These are phyloP conservation scores for Geophilus truncorum DNA, from an alignment of 2,888 invertebrate species.

Conservation along the genomic window DNA sequence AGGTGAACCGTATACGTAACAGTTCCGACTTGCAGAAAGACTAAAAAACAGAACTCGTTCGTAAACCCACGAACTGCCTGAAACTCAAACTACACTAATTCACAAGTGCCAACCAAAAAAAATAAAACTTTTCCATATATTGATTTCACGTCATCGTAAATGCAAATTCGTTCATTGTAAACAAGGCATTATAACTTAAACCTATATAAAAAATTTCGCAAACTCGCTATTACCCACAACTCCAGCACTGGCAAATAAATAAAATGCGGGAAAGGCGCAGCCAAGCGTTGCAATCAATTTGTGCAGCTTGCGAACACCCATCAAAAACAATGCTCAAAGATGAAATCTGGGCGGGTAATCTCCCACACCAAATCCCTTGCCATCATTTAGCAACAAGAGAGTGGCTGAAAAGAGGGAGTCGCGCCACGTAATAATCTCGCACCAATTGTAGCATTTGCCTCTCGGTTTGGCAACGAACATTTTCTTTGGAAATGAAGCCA, in stretches of 20 bases:
- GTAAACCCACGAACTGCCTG: too few species aligned
- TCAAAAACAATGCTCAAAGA: conserved; percentile 7
- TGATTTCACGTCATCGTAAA: too few species aligned
- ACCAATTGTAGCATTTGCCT: not conserved
- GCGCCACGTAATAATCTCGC: not conserved
- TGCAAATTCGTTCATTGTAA: too few species aligned
- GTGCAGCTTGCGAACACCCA: conserved; percentile 9
- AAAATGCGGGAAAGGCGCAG: not conserved
- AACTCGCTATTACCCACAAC: too few species aligned
- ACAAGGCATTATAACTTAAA: too few species aligned
- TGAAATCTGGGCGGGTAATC: conserved; percentile 11
- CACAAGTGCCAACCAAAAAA: too few species aligned
- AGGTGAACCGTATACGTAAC: too few species aligned
- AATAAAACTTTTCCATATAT: too few species aligned
- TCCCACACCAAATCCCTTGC: not conserved
- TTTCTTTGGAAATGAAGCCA: not conserved
- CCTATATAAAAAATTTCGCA: too few species aligned
- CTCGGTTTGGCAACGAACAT: not conserved
- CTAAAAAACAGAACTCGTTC: too few species aligned
- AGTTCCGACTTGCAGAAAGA: too few species aligned
- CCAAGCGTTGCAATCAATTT: conserved; percentile 4
- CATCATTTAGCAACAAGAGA: not conserved
- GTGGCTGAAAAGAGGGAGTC: not conserved
- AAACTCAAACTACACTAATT: too few species aligned
- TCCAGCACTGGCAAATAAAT: not conserved